Conservation (phyloP, 2,797 vertebrate species). For the Balearica regulorum region DNA sequence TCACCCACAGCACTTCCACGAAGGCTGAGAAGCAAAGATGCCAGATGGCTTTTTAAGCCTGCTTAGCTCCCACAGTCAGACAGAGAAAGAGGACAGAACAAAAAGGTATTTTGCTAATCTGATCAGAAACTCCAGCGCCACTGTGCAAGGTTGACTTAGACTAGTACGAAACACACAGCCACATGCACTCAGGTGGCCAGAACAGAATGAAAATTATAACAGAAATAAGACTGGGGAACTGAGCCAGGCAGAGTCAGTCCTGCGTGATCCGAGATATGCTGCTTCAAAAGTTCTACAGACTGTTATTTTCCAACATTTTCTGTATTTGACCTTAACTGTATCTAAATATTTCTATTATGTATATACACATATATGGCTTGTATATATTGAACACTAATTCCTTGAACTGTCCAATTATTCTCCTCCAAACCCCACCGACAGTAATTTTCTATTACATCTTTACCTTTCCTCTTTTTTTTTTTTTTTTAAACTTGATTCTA, state of each 20-base stretch:
- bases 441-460: not conserved
- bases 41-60: not conserved
- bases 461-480: not conserved
- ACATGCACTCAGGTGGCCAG: not conserved
- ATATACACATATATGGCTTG: not conserved
- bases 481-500: not conserved
- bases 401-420: not conserved
- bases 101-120: not conserved
- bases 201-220: not conserved
- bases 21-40: not conserved
- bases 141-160: not conserved
- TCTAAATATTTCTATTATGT: not conserved
- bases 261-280: not conserved
- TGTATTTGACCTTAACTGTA: not conserved
- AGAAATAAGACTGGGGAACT: not conserved
- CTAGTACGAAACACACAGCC: fast-evolving
- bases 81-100: not conserved
- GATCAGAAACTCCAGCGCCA: not conserved
- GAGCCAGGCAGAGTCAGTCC: not conserved
- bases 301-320: not conserved
- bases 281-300: not conserved
- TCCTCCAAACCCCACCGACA: not conserved
- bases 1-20: not conserved
- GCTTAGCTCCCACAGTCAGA: not conserved
- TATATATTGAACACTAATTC: not conserved